A percentile compares a stretch with the other conserved stretches of the same genome.
These are phyloP conservation scores for Tringa solitaria DNA, from an alignment of 2,113 vertebrate species.

Conservation along the genomic window DNA sequence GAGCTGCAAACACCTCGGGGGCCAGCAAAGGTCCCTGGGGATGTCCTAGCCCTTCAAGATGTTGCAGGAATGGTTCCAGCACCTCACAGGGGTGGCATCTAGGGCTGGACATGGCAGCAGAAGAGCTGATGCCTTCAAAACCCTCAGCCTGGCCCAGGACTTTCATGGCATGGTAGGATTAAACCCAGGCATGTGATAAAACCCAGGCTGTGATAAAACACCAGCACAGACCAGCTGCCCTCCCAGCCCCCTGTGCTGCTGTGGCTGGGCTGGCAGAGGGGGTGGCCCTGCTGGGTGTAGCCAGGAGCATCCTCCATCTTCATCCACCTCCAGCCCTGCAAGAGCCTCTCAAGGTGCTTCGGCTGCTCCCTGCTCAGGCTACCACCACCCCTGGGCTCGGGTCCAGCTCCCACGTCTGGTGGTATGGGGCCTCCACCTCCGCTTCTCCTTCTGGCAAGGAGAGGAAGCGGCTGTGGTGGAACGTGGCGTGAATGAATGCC, in stretches of 20 bases:
- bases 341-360: neutral
- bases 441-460: neutral
- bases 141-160: neutral
- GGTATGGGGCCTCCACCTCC: neutral
- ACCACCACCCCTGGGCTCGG: neutral
- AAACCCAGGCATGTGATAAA: neutral
- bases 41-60: neutral
- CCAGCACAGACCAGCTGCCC: neutral
- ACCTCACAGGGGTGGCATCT: neutral
- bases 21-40: neutral
- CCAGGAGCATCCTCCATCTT: neutral
- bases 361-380: neutral
- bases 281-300: too few relatives aligned
- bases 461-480: neutral
- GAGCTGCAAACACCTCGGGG: neutral
- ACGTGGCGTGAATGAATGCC: fast-evolving
- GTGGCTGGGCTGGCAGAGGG: neutral
- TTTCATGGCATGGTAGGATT: fast-evolving
- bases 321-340: neutral
- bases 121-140: neutral
- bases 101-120: neutral
- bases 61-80: neutral
- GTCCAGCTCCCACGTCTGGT: neutral
- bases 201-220: neutral
- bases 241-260: neutral